Conservation (phyloP, 2,113 vertebrate species). For the Haplochromis vanheusdeni region DNA sequence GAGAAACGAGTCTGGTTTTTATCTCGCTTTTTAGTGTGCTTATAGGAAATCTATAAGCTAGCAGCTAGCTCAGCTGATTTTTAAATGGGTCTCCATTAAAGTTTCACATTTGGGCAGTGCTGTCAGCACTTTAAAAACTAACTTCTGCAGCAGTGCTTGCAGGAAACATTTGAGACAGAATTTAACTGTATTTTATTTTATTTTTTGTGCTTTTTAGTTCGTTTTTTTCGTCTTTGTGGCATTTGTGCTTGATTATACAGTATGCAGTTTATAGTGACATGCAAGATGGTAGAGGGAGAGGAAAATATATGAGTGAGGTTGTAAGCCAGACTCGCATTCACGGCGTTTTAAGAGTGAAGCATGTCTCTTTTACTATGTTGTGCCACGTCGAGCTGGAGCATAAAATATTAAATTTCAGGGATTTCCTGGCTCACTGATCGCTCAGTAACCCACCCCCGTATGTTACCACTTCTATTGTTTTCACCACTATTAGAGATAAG, state of each 20-base stretch:
- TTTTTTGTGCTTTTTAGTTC: background rate
- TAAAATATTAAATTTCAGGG: background rate
- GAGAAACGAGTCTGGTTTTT: slow-evolving; percentile 17
- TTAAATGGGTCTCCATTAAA: background rate
- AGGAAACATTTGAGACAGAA: background rate
- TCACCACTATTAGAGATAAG: background rate
- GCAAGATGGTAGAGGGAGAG: slow-evolving; percentile 17
- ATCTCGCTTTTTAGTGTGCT: background rate
- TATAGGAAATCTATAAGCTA: slow-evolving; percentile 39
- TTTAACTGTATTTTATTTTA: background rate
- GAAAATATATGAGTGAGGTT: slow-evolving; percentile 19
- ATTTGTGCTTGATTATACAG: slow-evolving; percentile 41
- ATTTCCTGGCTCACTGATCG: background rate
- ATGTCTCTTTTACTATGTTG: background rate
- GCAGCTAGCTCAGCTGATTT: slow-evolving; percentile 13
- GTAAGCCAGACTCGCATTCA: background rate
- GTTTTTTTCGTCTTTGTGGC: slow-evolving; percentile 5
- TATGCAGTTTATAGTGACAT: slow-evolving; percentile 15
- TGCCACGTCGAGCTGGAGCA: background rate
- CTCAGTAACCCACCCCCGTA: background rate
- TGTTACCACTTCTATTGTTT: background rate
- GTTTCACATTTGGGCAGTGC: background rate
- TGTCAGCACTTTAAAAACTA: slow-evolving; percentile 25
- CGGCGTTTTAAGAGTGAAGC: background rate
- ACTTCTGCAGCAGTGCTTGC: background rate